Percentiles rank a stretch among this genome's conserved stretches.
Evolutionary conservation across 2,888 invertebrate genomes (phyloP).

Genomic region (Nephrocerus scutellatus): DNA sequence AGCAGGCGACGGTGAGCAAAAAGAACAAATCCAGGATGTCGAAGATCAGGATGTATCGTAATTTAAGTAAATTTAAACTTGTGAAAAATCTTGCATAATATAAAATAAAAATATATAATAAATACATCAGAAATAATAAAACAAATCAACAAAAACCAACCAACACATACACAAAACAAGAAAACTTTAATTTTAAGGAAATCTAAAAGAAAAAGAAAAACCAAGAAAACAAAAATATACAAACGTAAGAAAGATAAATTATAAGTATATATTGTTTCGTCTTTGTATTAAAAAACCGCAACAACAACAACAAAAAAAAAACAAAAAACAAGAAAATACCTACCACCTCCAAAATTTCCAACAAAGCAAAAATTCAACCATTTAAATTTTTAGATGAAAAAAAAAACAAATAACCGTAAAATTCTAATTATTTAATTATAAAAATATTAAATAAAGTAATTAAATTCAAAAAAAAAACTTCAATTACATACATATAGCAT

Average conservation of each 20-base stretch:
- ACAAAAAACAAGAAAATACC: no score
- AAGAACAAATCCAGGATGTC: conserved; percentile 85
- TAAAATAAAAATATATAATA: conserved; percentile 42
- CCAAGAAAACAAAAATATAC: conserved; percentile 24
- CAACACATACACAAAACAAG: conserved; percentile 25
- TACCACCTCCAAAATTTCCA: no score
- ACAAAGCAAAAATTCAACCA: no score
- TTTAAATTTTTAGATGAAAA: no score
- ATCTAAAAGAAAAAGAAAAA: conserved; percentile 20
- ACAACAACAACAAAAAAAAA: no score
- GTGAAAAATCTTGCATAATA: conserved; percentile 45
- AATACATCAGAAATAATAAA: conserved; percentile 23
- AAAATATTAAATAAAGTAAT: no score
- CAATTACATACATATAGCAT: no score
- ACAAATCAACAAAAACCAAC: conserved; percentile 20
- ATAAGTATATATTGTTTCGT: conserved; percentile 43
- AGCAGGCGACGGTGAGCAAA: conserved; percentile 79
- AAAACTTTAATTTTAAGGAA: conserved; percentile 17
- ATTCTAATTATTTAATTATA: no score
- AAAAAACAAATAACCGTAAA: no score
- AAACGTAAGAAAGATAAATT: conserved; percentile 41
- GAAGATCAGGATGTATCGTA: conserved; percentile 96
- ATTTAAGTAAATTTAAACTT: conserved; percentile 52
- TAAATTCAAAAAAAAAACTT: no score
- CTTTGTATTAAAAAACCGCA: conserved; percentile 32